Percentiles rank a stretch among this genome's conserved stretches.
These are phyloP conservation scores for Anomalospiza imberbis DNA, from an alignment of 2,797 vertebrate genomes.

Conservation along the genomic window DNA sequence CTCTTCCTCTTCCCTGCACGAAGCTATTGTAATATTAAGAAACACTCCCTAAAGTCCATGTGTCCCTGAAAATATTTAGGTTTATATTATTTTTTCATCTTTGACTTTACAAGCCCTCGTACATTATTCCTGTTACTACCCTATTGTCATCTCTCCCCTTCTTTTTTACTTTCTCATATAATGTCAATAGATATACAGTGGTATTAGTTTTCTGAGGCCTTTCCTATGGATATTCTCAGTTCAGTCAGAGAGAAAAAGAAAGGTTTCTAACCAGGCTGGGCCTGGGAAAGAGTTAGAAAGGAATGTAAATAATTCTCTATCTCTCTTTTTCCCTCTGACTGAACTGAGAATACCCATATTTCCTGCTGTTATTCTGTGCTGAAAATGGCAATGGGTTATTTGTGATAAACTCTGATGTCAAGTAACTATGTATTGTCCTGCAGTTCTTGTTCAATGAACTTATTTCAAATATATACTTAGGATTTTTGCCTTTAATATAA, in stretches of 20 bases:
- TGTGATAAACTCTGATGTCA: not conserved
- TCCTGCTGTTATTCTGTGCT: not conserved
- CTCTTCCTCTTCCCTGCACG: not conserved
- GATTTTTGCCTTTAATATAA: not conserved
- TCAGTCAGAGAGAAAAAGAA: too few species aligned
- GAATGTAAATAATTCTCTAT: too few species aligned
- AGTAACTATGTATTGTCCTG: fast-evolving
- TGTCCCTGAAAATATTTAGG: not conserved
- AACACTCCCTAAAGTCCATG: not conserved
- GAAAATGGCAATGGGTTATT: not conserved
- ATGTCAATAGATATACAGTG: not conserved
- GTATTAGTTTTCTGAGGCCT: not conserved
- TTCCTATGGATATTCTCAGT: too few species aligned
- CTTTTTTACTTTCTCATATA: not conserved
- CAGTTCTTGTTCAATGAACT: not conserved
- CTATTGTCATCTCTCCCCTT: not conserved
- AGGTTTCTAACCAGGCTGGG: too few species aligned
- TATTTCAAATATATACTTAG: not conserved
- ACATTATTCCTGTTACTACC: not conserved
- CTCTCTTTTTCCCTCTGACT: too few species aligned
- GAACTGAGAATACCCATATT: too few species aligned
- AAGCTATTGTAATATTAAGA: not conserved
- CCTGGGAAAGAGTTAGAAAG: too few species aligned
- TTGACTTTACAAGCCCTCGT: not conserved
- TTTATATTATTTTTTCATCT: not conserved